Percentiles rank a stretch among this genome's conserved stretches.
Evolutionary conservation across 2,797 vertebrate genomes (phyloP).

Genomic region (Syngnathus acus): DNA sequence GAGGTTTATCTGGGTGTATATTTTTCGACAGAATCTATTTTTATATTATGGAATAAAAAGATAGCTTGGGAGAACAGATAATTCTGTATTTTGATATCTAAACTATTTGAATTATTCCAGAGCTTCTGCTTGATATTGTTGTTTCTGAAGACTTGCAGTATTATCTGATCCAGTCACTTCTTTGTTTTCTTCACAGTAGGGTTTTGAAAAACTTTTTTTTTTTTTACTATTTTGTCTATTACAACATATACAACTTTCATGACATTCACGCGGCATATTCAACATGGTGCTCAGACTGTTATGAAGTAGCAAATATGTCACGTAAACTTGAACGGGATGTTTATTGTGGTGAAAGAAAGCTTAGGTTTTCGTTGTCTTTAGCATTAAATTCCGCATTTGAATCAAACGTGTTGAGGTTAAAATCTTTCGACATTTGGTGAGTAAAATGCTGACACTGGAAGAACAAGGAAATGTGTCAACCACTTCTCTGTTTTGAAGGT

Average conservation of each 20-base stretch:
- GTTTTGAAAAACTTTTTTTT: neutral
- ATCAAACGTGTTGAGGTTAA: neutral
- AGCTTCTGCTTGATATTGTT: neutral
- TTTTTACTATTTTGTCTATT: neutral
- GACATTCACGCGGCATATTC: neutral
- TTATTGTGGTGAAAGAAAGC: neutral
- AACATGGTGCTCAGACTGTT: neutral
- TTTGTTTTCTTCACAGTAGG: neutral
- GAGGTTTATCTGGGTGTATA: neutral
- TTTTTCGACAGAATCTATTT: constrained; percentile 58
- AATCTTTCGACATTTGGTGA: neutral
- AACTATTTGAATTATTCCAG: neutral
- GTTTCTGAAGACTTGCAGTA: neutral
- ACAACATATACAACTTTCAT: neutral
- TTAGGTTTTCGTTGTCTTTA: neutral
- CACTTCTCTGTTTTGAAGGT: neutral
- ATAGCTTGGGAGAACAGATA: neutral
- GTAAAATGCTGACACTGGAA: constrained; percentile 7
- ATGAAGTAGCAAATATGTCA: neutral
- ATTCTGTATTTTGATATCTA: neutral
- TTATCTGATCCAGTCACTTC: neutral
- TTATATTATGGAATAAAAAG: constrained; percentile 34
- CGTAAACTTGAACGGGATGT: neutral
- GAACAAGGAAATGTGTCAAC: neutral
- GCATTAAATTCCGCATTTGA: neutral